These are phyloP conservation scores for Microcebus murinus DNA, from an alignment of 2,113 vertebrate genomes.

Conservation along the genomic window DNA sequence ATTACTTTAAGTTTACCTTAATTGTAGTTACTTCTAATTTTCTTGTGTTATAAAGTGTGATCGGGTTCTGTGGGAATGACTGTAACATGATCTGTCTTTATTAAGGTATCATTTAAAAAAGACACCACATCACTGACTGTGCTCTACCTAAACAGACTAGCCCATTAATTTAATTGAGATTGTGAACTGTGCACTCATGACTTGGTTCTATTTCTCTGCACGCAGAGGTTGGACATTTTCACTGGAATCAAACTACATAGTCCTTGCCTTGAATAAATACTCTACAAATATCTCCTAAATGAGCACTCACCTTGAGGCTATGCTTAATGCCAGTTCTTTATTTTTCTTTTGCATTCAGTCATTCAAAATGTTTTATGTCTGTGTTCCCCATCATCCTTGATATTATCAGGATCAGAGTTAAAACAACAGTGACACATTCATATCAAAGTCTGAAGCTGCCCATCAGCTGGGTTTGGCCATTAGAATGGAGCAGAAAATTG, in stretches of 20 bases:
- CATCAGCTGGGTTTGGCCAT: not conserved
- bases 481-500: not conserved
- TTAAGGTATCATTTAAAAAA: not conserved
- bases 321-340: not conserved
- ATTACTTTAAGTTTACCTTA: not conserved
- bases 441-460: not conserved
- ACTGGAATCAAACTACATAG: not conserved
- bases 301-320: not conserved
- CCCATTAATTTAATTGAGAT: conserved; percentile 13
- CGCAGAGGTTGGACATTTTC: not conserved
- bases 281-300: not conserved
- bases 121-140: not conserved
- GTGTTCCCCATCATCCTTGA: not conserved
- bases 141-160: not conserved
- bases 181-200: not conserved
- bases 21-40: not conserved
- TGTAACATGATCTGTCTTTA: not conserved
- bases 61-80: not conserved
- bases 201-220: not conserved
- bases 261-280: not conserved
- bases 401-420: not conserved
- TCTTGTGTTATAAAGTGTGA: not conserved
- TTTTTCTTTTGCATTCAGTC: not conserved
- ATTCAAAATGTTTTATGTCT: not conserved
- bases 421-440: not conserved